phyloP scores from a whole-genome alignment of 2,888 invertebrate species.

The Athalia rosae region DNA sequence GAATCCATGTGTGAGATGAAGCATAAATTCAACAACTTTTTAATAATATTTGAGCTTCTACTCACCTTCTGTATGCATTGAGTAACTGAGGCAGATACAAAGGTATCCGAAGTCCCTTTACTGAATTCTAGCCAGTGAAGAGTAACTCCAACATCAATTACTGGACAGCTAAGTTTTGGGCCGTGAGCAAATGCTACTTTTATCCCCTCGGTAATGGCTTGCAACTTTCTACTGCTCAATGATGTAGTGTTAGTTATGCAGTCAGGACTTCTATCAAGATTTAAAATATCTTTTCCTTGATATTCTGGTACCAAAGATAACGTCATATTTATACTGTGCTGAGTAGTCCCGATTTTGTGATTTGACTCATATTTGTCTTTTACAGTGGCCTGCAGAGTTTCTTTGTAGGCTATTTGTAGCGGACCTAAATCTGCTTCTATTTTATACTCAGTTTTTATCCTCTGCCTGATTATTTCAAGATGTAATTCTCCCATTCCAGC shows the following conservation, averaged over 20 bases:
- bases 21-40: not conserved
- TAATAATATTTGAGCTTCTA: not conserved
- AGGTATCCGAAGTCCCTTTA: slow-evolving; percentile 86
- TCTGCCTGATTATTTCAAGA: slow-evolving; percentile 93
- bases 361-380: slow-evolving; percentile 76
- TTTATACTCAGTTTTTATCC: slow-evolving; percentile 91
- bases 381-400: slow-evolving; percentile 77
- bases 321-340: slow-evolving; percentile 79
- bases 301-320: slow-evolving; percentile 78
- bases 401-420: slow-evolving; percentile 93
- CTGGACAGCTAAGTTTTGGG: slow-evolving; percentile 89
- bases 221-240: slow-evolving; percentile 80
- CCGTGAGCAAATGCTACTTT: slow-evolving; percentile 84
- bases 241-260: slow-evolving; percentile 81
- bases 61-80: slow-evolving; percentile 88
- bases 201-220: slow-evolving; percentile 84
- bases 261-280: slow-evolving; percentile 81
- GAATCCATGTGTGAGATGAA: not conserved
- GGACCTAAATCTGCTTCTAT: slow-evolving; percentile 94
- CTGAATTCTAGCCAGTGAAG: slow-evolving; percentile 85
- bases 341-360: slow-evolving; percentile 79
- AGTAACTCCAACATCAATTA: slow-evolving; percentile 84
- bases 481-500: slow-evolving; percentile 99
- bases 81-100: slow-evolving; percentile 87
- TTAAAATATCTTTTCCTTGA: slow-evolving; percentile 69